Evolutionary conservation across 2,888 invertebrate genomes (phyloP).

Genomic region (Sphaerophoria taeniata): DNA sequence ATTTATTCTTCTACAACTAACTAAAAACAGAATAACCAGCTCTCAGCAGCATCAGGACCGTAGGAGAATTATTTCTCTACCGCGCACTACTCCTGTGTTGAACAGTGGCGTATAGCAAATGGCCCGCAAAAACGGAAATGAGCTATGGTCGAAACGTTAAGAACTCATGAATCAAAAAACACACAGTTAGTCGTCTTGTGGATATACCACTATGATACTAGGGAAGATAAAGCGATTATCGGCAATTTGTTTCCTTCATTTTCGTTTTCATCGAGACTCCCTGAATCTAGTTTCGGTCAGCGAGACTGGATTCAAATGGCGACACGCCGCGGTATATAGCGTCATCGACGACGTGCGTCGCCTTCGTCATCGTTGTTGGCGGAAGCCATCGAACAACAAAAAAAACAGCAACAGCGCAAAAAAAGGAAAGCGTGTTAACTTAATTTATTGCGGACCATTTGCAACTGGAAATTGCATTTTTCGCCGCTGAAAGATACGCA

Average conservation of each 20-base stretch:
- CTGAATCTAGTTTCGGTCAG: background rate
- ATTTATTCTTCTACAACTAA: too few species aligned
- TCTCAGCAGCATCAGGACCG: background rate
- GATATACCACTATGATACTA: conserved; percentile 29
- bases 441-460: conserved; percentile 70
- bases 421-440: conserved; percentile 68
- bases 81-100: background rate
- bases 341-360: background rate
- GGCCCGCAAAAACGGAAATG: conserved; percentile 67
- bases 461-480: conserved; percentile 71
- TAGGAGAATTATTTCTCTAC: background rate
- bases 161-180: conserved; percentile 59
- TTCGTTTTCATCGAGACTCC: conserved; percentile 11
- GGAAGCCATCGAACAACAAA: background rate
- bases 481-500: conserved; percentile 47
- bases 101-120: conserved; percentile 29
- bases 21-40: background rate
- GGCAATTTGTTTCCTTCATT: conserved; percentile 65
- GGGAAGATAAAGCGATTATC: conserved; percentile 51
- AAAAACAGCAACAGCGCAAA: conserved; percentile 16
- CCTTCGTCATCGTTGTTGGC: conserved; percentile 6
- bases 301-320: conserved; percentile 9
- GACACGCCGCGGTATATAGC: background rate
- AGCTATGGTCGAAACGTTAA: conserved; percentile 54
- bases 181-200: background rate